Evolutionary conservation across 2,113 vertebrate genomes (phyloP), one percentile per base, ranked within the genome.

Genomic region (Plotosus lineatus): DNA sequence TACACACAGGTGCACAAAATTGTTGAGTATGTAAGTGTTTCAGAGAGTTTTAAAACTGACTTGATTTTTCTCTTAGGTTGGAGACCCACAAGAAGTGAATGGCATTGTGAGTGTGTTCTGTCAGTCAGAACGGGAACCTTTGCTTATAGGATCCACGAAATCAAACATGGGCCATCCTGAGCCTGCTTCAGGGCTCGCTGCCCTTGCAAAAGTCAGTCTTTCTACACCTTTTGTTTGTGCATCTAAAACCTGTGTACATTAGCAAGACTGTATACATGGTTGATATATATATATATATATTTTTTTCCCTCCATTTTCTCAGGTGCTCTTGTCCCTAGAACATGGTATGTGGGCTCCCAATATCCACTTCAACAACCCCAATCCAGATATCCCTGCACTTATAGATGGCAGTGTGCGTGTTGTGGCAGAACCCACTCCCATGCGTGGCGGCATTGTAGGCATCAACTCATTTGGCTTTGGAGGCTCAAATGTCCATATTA

Each of bases 91-190:
- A 88, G 98, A 99, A 89, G 85, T 97, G 38, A 97, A 95, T 2
- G 84, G 94, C 80, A 96, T 99, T 9, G 90, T 78, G 55, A 36
- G 42, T 7, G 86, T 95, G 12, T 95, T 99, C 88, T 98, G 95
- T 60, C 26, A 91, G 5, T 84, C 88, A 51, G 78, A 92, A 76
- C 89, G 89, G 79, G 89, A 91, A 0, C 96, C 96, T 0, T 85
- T 99, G 85, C 89, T 98, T 75, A 92, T 99, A 6, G 98, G 98
- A 40, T 98, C 98, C 84, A 96, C 94, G 61, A 99, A 99, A 88
- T 98, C 98, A 56, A 99, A 99, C 90, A 99, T 99, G 97, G 98
- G 98, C 28, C 97, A 99, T 79, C 92, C 97, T 1, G 97, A 99
- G 88, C 96, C 97, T 0, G 97, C 96, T 5, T 96, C 98, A 0